A percentile compares a stretch with the other conserved stretches of the same genome.
phyloP scores from a whole-genome alignment of 2,113 vertebrate species.

The Nestor notabilis region DNA sequence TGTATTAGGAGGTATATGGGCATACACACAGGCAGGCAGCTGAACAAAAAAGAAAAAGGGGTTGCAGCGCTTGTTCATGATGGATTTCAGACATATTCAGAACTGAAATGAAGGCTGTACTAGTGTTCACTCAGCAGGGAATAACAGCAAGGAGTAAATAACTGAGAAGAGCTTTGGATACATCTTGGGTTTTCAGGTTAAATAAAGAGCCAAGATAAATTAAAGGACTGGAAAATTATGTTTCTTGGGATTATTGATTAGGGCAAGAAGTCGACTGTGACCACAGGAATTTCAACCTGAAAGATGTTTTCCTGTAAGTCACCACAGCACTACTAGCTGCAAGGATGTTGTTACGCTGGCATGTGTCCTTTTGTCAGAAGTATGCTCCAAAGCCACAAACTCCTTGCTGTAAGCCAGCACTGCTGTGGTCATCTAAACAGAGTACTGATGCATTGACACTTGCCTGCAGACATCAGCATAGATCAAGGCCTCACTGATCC shows the following conservation, averaged over 20 bases:
- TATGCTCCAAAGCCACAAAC: not conserved
- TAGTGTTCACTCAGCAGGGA: not conserved
- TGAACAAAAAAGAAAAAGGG: not conserved
- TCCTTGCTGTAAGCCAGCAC: not conserved
- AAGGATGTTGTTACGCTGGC: not conserved
- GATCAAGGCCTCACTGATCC: not conserved
- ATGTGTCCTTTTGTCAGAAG: not conserved
- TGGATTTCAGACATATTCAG: not conserved
- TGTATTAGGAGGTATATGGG: not conserved
- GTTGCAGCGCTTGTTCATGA: not conserved
- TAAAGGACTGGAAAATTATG: not conserved
- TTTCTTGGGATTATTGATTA: not conserved
- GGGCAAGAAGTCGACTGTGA: accelerated
- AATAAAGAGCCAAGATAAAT: not conserved
- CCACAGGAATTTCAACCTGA: not conserved
- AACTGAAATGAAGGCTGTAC: not conserved
- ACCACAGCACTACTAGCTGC: not conserved
- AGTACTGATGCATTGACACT: not conserved
- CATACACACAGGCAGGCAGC: not conserved
- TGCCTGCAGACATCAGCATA: not conserved
- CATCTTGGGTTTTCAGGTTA: not conserved
- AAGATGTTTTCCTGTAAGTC: not conserved
- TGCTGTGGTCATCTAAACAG: not conserved
- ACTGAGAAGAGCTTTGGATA: not conserved
- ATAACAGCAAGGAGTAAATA: not conserved